These are phyloP conservation scores for Sitophilus oryzae DNA, from an alignment of 1,140 invertebrate species.

Conservation along the genomic window DNA sequence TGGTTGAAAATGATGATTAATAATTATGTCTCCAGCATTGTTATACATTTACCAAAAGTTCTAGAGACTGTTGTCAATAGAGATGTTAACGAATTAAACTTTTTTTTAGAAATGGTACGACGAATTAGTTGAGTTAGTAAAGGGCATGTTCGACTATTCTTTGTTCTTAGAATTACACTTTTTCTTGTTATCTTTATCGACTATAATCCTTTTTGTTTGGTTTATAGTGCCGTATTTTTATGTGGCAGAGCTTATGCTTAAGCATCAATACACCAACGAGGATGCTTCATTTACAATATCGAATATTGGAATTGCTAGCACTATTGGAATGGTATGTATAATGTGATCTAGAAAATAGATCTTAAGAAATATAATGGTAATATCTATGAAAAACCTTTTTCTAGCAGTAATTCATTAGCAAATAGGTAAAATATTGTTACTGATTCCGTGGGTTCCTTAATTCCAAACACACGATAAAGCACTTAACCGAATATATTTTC, in stretches of 20 bases:
- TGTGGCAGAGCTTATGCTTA: constrained; percentile 65
- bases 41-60: not conserved
- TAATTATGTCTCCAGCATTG: not conserved
- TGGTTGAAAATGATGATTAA: not conserved
- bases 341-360: too few relatives aligned
- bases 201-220: constrained; percentile 81
- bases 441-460: too few relatives aligned
- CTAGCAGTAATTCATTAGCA: too few relatives aligned
- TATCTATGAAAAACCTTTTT: not conserved
- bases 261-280: constrained; percentile 58
- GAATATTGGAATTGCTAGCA: constrained; percentile 79
- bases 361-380: too few relatives aligned
- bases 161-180: constrained; percentile 76
- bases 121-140: constrained; percentile 62
- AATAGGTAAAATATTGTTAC: too few relatives aligned
- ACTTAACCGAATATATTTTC: too few relatives aligned
- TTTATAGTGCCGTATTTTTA: constrained; percentile 90
- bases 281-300: constrained; percentile 71
- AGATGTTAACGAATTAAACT: not conserved
- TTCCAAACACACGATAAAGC: too few relatives aligned
- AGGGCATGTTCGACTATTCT: constrained; percentile 72
- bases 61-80: not conserved
- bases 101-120: constrained; percentile 68
- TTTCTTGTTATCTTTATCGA: constrained; percentile 73
- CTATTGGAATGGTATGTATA: constrained; percentile 75